Percentiles rank a stretch among this genome's conserved stretches.
These are phyloP conservation scores for Sphaeramia orbicularis DNA, from an alignment of 2,797 vertebrate species.

Conservation along the genomic window DNA sequence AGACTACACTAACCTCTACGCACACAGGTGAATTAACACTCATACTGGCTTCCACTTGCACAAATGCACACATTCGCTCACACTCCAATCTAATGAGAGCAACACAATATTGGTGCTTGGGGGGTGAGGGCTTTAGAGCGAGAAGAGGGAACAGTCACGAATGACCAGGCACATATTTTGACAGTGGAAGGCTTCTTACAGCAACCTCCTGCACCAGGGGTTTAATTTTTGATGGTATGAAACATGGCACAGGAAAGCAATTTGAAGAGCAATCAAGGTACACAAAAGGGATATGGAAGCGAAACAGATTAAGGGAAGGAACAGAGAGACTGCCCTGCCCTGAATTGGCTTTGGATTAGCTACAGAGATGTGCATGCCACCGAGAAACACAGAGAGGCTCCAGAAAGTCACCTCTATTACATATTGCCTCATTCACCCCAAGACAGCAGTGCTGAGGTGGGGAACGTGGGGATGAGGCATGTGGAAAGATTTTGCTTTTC, in stretches of 20 bases:
- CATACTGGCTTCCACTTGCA: slow-evolving; percentile 1
- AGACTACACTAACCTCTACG: background rate
- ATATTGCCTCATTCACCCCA: slow-evolving; percentile 39
- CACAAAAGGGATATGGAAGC: slow-evolving; percentile 80
- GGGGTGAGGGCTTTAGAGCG: slow-evolving; percentile 53
- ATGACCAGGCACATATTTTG: slow-evolving; percentile 75
- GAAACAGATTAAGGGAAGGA: slow-evolving; percentile 77
- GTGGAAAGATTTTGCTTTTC: slow-evolving; percentile 17
- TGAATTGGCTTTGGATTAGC: slow-evolving; percentile 77
- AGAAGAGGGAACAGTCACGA: slow-evolving; percentile 68
- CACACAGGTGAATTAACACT: background rate
- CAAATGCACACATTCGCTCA: slow-evolving; percentile 28
- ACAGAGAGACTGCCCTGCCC: slow-evolving; percentile 61
- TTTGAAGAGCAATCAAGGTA: slow-evolving; percentile 84
- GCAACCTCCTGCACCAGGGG: slow-evolving; percentile 63
- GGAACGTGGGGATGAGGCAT: slow-evolving; percentile 33
- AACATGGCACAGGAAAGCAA: slow-evolving; percentile 79
- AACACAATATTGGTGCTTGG: slow-evolving; percentile 43
- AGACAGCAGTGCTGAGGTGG: slow-evolving; percentile 28
- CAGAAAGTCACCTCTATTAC: slow-evolving; percentile 72
- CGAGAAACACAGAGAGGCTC: slow-evolving; percentile 60
- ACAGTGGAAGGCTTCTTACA: slow-evolving; percentile 63
- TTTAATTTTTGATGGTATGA: slow-evolving; percentile 78
- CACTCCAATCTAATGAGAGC: slow-evolving; percentile 56
- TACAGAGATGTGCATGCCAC: slow-evolving; percentile 61